phyloP scores from a whole-genome alignment of 2,888 invertebrate species.

The Phorcus lineatus region DNA sequence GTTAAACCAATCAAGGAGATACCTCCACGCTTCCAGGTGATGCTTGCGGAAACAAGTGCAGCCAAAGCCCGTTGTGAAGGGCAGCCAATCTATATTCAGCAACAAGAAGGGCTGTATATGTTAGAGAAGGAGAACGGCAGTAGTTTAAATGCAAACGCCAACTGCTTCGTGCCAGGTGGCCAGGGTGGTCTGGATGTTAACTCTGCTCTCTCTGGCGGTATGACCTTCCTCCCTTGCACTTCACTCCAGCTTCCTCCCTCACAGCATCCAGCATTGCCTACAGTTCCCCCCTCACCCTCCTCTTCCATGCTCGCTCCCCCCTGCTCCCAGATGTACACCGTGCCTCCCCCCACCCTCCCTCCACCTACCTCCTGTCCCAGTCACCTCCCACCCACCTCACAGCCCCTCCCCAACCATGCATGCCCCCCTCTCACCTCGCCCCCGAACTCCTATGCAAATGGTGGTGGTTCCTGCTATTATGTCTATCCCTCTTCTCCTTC shows the following conservation, averaged over 20 bases:
- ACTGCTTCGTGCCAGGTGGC: conserved; percentile 36
- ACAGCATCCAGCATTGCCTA: conserved; percentile 28
- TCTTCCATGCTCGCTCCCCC: not conserved
- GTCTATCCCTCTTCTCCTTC: conserved; percentile 46
- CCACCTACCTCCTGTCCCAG: conserved; percentile 31
- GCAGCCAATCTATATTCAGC: conserved; percentile 64
- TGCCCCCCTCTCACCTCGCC: not conserved
- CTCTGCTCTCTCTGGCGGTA: conserved; percentile 15
- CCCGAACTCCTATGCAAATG: conserved; percentile 20
- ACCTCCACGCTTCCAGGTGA: conserved; percentile 66
- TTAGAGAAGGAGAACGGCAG: conserved; percentile 15
- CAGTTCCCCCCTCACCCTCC: conserved; percentile 30
- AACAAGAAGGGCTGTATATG: conserved; percentile 5
- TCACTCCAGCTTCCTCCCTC: not conserved
- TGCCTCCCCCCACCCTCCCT: conserved; percentile 29
- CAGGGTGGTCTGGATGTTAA: not conserved
- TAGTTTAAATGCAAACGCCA: conserved; percentile 36
- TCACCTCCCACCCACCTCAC: conserved; percentile 24
- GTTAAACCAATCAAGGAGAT: conserved; percentile 72
- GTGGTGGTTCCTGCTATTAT: conserved; percentile 46
- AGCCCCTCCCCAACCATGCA: conserved; percentile 24
- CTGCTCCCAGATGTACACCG: not conserved
- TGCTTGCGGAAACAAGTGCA: conserved; percentile 62
- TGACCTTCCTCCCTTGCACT: conserved; percentile 33
- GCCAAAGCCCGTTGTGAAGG: conserved; percentile 68